Conservation (phyloP, 1,140 invertebrate species). For the Ridgeia piscesae region DNA sequence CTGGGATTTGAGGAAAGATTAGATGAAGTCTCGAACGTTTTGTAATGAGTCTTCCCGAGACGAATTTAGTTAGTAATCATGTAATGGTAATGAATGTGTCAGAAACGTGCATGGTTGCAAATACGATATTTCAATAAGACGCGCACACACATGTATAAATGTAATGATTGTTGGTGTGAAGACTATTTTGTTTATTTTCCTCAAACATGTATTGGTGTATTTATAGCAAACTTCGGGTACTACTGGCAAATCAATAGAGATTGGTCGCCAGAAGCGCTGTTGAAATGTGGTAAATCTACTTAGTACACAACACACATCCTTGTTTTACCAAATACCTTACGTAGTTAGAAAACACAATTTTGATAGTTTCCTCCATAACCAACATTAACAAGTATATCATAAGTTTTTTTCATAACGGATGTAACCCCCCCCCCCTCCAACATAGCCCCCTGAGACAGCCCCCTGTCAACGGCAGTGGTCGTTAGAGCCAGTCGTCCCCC, state of each 20-base stretch:
- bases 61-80: neutral
- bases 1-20: neutral
- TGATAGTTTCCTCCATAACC: neutral
- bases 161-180: neutral
- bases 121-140: neutral
- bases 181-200: neutral
- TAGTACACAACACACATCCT: neutral
- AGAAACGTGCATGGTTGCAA: neutral
- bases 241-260: neutral
- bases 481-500: neutral
- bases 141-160: neutral
- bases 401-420: neutral
- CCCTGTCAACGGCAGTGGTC: neutral
- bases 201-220: neutral
- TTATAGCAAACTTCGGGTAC: neutral
- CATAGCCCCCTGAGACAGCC: neutral
- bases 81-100: neutral
- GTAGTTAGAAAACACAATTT: neutral
- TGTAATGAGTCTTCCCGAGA: neutral
- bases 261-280: neutral
- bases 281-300: neutral
- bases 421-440: neutral
- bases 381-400: neutral
- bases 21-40: neutral
- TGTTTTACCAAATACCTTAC: neutral